Percentiles rank a stretch among this genome's conserved stretches.
These are phyloP conservation scores for Metopolophium dirhodum DNA, from an alignment of 1,140 invertebrate genomes.

Conservation along the genomic window DNA sequence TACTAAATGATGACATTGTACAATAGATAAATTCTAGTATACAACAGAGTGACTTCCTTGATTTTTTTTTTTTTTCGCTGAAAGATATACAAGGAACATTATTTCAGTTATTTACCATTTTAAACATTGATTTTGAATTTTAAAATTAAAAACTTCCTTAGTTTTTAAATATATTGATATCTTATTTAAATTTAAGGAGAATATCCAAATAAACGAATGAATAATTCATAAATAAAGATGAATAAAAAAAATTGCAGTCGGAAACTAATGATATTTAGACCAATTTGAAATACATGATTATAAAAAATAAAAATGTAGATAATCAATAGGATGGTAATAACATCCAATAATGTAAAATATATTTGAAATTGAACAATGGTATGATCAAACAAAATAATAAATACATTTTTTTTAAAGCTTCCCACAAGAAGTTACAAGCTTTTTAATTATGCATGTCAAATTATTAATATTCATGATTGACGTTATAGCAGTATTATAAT, in stretches of 20 bases:
- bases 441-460: background rate
- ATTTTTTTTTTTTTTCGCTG: too few relatives aligned
- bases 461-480: background rate
- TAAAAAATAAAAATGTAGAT: background rate
- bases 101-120: too few relatives aligned
- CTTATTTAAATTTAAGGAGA: background rate
- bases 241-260: background rate
- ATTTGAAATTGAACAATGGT: background rate
- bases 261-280: background rate
- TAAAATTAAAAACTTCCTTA: too few relatives aligned
- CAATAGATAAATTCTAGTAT: too few relatives aligned
- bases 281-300: background rate
- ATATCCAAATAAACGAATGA: background rate
- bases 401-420: background rate
- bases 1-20: too few relatives aligned
- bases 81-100: too few relatives aligned
- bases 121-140: too few relatives aligned
- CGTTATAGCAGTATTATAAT: background rate
- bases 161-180: background rate
- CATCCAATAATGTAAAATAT: background rate
- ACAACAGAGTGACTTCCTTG: too few relatives aligned
- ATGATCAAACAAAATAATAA: background rate
- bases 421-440: background rate
- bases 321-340: background rate
- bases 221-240: background rate